Conservation (phyloP, 2,113 vertebrate genomes). For the Silurus glanis region DNA sequence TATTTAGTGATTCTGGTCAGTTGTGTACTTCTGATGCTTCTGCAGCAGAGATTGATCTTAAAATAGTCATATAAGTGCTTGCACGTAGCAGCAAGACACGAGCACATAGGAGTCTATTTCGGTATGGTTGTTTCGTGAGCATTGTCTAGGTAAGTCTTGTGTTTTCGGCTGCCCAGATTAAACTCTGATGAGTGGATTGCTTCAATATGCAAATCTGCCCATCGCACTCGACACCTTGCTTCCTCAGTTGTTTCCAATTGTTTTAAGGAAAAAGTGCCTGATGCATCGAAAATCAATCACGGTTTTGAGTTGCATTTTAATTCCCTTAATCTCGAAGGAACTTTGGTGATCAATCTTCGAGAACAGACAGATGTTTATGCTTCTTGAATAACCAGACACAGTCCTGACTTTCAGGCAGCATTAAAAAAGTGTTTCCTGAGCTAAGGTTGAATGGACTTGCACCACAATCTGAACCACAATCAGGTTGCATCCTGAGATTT, state of each 20-base stretch:
- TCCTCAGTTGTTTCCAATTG: conserved; percentile 1
- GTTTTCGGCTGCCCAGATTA: background rate
- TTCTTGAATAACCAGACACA: background rate
- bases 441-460: background rate
- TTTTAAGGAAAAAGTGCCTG: background rate
- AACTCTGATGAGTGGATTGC: background rate
- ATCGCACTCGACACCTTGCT: background rate
- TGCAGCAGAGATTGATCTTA: background rate
- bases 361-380: conserved; percentile 16
- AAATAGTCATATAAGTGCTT: background rate
- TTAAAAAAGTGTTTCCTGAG: background rate
- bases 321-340: background rate
- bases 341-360: background rate
- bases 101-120: background rate
- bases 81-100: background rate
- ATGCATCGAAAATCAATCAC: conserved; percentile 11
- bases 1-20: conserved; percentile 6
- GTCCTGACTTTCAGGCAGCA: background rate
- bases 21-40: background rate
- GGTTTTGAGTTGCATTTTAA: conserved; percentile 12
- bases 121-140: background rate
- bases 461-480: background rate
- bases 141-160: background rate
- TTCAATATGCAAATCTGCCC: background rate
- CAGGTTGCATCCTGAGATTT: conserved; percentile 7